phyloP scores from a whole-genome alignment of 2,797 vertebrate genomes.

The Muscicapa comitata region DNA sequence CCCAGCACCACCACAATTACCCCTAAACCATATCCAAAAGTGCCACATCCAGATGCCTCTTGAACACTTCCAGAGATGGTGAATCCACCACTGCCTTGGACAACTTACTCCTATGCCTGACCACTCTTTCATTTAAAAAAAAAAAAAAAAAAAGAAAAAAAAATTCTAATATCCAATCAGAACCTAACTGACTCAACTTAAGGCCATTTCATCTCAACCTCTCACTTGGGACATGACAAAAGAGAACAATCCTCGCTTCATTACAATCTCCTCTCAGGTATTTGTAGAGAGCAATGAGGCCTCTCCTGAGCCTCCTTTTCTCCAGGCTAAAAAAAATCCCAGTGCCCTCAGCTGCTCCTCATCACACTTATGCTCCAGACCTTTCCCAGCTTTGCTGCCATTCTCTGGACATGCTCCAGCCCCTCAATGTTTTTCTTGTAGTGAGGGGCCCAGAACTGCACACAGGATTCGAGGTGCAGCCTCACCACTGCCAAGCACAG shows the following conservation, averaged over 20 bases:
- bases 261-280: background rate
- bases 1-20: background rate
- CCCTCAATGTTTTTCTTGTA: background rate
- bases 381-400: rapidly evolving
- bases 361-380: background rate
- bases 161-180: background rate
- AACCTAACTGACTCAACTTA: background rate
- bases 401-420: rapidly evolving
- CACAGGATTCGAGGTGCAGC: background rate
- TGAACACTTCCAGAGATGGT: background rate
- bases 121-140: background rate
- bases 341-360: background rate
- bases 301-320: background rate
- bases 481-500: background rate
- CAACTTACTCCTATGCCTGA: background rate
- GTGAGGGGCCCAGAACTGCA: background rate
- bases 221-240: background rate
- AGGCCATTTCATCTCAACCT: background rate
- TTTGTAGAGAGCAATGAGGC: background rate
- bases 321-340: background rate
- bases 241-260: background rate
- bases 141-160: background rate
- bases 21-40: background rate
- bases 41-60: background rate
- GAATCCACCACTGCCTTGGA: background rate